phyloP scores from a whole-genome alignment of 2,888 invertebrate species.

The Cheilosia soror region DNA sequence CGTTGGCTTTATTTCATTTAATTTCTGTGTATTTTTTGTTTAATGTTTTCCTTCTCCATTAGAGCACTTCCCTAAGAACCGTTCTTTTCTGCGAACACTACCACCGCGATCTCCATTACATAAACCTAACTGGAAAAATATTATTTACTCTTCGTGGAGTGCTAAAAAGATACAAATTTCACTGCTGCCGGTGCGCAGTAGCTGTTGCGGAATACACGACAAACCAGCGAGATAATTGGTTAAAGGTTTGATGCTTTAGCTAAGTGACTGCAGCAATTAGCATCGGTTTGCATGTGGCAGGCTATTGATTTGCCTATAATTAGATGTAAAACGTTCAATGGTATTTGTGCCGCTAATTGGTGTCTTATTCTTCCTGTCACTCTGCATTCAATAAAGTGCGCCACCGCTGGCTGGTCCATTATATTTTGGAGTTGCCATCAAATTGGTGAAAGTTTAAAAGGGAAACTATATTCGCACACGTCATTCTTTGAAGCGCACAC shows the following conservation, averaged over 20 bases:
- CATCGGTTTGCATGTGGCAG: neutral
- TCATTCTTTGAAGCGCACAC: no score
- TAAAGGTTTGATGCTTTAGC: conserved; percentile 2
- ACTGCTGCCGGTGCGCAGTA: conserved; percentile 11
- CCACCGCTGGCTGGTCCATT: conserved; percentile 10
- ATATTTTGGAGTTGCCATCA: conserved; percentile 11
- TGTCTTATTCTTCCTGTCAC: conserved; percentile 44
- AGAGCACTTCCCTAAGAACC: conserved; percentile 67
- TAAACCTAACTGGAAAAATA: conserved; percentile 59
- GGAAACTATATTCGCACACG: conserved; percentile 34
- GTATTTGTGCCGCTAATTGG: conserved; percentile 42
- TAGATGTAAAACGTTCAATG: conserved; percentile 15
- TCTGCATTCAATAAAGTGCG: neutral
- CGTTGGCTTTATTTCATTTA: conserved; percentile 33
- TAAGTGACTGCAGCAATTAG: conserved; percentile 22
- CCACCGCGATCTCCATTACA: conserved; percentile 41
- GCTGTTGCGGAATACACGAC: conserved; percentile 18
- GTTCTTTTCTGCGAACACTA: conserved; percentile 64
- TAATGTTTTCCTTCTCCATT: conserved; percentile 55
- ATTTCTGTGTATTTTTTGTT: conserved; percentile 33
- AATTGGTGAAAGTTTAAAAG: conserved; percentile 69
- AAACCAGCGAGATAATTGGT: conserved; percentile 14
- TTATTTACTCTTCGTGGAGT: conserved; percentile 52
- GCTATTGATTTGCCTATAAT: neutral
- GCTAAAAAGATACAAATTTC: conserved; percentile 40